Evolutionary conservation across 2,888 invertebrate species (phyloP).

Genomic region (Calameuta idolon): DNA sequence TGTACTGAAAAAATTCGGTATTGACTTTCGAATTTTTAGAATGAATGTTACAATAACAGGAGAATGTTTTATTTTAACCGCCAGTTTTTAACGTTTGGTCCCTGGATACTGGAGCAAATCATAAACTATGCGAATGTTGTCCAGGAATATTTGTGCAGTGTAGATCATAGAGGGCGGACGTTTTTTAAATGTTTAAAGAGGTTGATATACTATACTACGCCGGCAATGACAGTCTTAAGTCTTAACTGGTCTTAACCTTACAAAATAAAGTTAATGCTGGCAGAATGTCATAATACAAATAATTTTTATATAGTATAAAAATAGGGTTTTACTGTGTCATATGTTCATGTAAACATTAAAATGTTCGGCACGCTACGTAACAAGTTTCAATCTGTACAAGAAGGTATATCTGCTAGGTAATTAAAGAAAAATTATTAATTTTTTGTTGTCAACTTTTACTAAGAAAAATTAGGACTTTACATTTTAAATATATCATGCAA

Average conservation of each 20-base stretch:
- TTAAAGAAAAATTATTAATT: background rate
- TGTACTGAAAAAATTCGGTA: background rate
- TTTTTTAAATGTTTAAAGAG: background rate
- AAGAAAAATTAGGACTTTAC: too few species aligned
- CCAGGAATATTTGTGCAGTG: background rate
- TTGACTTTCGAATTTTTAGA: background rate
- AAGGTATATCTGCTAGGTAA: slow-evolving; percentile 64
- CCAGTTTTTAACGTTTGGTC: background rate
- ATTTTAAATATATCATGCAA: too few species aligned
- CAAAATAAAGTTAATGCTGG: background rate
- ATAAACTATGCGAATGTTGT: background rate
- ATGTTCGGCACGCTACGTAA: slow-evolving; percentile 62
- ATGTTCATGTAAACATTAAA: background rate
- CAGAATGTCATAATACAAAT: background rate
- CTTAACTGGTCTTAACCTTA: too few species aligned
- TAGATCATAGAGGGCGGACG: background rate
- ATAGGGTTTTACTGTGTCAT: background rate
- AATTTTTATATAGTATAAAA: background rate
- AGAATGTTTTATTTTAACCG: background rate
- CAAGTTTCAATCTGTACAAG: slow-evolving; percentile 63
- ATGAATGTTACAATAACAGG: background rate
- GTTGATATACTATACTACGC: background rate
- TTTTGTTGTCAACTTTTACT: background rate
- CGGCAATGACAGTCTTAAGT: background rate
- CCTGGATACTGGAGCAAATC: background rate